Evolutionary conservation across 2,797 vertebrate species (phyloP), one percentile per base, ranked within the genome.

Genomic region (Falco novaeseelandiae): DNA sequence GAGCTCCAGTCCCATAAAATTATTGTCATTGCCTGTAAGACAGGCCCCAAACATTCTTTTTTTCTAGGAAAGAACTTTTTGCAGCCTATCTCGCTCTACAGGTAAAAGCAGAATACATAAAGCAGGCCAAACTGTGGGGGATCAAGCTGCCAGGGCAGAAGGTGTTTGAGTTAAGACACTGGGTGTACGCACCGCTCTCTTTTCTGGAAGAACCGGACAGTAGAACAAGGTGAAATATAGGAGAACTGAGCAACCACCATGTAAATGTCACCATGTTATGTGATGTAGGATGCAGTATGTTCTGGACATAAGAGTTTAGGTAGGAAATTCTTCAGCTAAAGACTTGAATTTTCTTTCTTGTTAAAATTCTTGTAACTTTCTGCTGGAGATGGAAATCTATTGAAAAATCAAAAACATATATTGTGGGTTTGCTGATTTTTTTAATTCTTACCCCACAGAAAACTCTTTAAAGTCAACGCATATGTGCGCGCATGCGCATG

Each of bases 371-470:
- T 32, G 25, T n/a, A 38, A 51, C 8, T 34, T 82, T 51, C 6
- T 86, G 12, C 34, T 65, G 12, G 32, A 90, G 18, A 22, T 16
- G 10, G 34, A 83, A 65, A 38, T 48, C 22, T 67, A 4, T 61
- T 54, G 8, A 82, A 77, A 87, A 38, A 23, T 5, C 3, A 29
- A 40, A 48, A 34, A 9, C 25, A 42, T 5, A 20, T 14, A 6
- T 23, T 26, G 13, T 4, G 4, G 21, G 2, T 19, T 49, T 63
- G 32, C 12, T 59, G 46, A 26, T 34, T 65, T 0, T n/a, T 66
- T 48, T 83, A 57, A 63, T 70, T 48, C 32, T 66, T 81, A 29
- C 17, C 5, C 16, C 14, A 6, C 6, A 21, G 40, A 65, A 82
- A 62, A 51, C 6, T 66, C 71, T 84, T 54, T 49, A 57, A 84